These are phyloP conservation scores for Pogoniulus pusillus DNA, from an alignment of 2,797 vertebrate genomes.

Conservation along the genomic window DNA sequence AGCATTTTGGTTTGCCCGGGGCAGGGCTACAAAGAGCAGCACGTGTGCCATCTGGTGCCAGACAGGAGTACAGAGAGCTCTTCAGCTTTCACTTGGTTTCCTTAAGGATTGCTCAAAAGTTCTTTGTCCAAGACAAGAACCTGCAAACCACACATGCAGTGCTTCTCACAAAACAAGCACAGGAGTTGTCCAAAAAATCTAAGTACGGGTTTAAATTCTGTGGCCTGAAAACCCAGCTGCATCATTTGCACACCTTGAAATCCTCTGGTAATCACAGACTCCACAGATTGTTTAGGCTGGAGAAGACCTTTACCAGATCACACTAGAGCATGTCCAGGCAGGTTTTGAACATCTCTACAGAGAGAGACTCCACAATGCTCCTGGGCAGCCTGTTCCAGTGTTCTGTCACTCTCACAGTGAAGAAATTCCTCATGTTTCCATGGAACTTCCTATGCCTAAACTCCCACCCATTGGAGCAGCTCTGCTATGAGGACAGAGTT, in stretches of 20 bases:
- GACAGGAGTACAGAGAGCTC: neutral
- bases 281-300: neutral
- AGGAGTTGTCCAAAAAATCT: neutral
- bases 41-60: conserved; percentile 19
- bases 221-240: neutral
- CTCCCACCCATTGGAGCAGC: no score
- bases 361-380: no score
- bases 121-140: neutral
- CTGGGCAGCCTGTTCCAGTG: no score
- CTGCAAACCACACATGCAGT: neutral
- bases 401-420: no score
- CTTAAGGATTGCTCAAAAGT: neutral
- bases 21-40: neutral
- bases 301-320: neutral
- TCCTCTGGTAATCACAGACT: neutral
- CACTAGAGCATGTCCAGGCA: no score
- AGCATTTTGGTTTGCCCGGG: neutral
- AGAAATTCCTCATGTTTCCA: no score
- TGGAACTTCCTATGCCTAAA: no score
- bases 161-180: neutral
- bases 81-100: neutral
- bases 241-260: neutral
- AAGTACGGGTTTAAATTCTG: neutral
- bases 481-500: no score
- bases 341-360: no score